Conservation (phyloP, 2,888 invertebrate genomes). For the Troglohyphantes excavatus region DNA sequence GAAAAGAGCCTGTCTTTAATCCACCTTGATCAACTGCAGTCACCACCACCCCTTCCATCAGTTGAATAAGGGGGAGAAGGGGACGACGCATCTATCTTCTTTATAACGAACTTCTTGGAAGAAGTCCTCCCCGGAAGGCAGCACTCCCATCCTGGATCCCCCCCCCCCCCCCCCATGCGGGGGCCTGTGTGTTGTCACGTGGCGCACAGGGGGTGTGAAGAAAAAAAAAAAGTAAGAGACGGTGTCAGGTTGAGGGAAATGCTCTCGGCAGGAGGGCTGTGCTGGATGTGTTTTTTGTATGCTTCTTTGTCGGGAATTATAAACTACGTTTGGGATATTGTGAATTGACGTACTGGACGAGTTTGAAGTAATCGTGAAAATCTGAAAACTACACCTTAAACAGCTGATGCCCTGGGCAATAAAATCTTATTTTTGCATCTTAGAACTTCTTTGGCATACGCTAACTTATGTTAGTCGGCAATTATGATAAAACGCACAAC, state of each 20-base stretch:
- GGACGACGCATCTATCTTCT: slow-evolving; percentile 36
- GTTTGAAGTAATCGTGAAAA: too few species aligned
- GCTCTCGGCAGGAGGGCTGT: slow-evolving; percentile 1
- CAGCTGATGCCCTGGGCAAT: too few species aligned
- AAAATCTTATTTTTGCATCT: too few species aligned
- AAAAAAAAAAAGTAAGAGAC: not conserved
- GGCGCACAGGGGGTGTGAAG: not conserved
- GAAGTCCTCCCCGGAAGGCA: too few species aligned
- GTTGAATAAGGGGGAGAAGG: not conserved
- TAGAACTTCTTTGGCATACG: too few species aligned
- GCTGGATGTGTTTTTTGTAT: not conserved
- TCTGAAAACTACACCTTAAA: too few species aligned
- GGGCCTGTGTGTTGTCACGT: slow-evolving; percentile 66
- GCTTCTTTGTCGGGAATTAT: slow-evolving; percentile 14
- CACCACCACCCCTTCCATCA: not conserved
- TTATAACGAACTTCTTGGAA: slow-evolving; percentile 33
- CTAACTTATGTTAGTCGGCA: too few species aligned
- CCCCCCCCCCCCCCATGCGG: slow-evolving; percentile 40
- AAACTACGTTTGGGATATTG: too few species aligned
- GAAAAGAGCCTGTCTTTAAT: not conserved
- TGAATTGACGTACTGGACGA: too few species aligned
- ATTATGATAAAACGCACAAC: too few species aligned
- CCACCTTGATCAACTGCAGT: slow-evolving; percentile 26
- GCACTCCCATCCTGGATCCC: too few species aligned
- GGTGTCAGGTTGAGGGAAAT: not conserved